Base-by-base conservation (phyloP, 2,888 invertebrate species). In the Oscheius sp. region DNA sequence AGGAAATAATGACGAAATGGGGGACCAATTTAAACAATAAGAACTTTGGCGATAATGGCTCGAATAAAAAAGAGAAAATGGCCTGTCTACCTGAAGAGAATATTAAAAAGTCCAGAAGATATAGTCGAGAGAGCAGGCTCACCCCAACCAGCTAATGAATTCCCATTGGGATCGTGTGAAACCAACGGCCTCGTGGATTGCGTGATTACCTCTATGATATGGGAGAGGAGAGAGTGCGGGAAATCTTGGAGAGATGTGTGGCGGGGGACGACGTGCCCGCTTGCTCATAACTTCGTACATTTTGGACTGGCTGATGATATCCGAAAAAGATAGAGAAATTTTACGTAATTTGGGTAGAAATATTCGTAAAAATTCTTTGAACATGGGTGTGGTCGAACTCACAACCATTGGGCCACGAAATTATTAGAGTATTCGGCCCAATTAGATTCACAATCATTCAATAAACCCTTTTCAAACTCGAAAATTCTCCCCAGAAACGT, bases 91-190 rank as follows among this genome's bases (percentile, higher is more conserved):
- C 13, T 5, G n/a, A n/a, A n/a, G n/a, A n/a, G n/a, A n/a, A n/a
- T n/a, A n/a, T n/a, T n/a, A n/a, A n/a, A n/a, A n/a, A n/a, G n/a
- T n/a, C n/a, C n/a, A n/a, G n/a, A n/a, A n/a, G n/a, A n/a, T n/a
- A n/a, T n/a, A n/a, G n/a, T n/a, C n/a, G 43, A 45, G 43, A 63
- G 43, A 43, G 43, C 21, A 21, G 12, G n/a, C n/a, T 45, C 18
- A n/a, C n/a, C 63, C 45, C 29, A 29, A n/a, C 6, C 7, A 49
- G 29, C 52, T 66, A 66, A 66, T 66, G 66, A 66, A 66, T 66
- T 66, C 66, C 66, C 66, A 66, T 66, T 66, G 66, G 66, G 66
- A 66, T 66, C 66, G 66, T 66, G 66, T 66, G 66, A 66, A 61
- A 66, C 52, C 66, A 29, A 27, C 23, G 66, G 52, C 66, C 66